A percentile compares a stretch with the other conserved stretches of the same genome.
phyloP scores from a whole-genome alignment of 2,113 vertebrate genomes.

The Paradoxurus hermaphroditus region DNA sequence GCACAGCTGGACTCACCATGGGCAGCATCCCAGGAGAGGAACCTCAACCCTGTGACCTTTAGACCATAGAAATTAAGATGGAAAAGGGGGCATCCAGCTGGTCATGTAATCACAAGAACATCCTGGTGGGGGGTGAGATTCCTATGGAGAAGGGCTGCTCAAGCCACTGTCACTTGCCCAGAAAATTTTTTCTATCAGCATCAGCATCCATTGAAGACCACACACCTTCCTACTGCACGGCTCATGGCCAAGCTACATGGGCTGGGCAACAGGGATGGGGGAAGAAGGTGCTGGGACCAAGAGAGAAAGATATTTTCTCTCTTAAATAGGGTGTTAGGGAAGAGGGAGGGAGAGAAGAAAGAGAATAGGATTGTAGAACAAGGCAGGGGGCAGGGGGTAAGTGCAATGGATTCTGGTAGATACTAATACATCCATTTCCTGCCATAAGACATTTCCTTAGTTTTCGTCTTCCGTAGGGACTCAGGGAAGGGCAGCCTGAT shows the following conservation, averaged over 20 bases:
- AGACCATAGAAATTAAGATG: not conserved
- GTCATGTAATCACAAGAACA: not conserved
- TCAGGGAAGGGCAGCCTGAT: not conserved
- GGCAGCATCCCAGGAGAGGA: not conserved
- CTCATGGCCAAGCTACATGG: not conserved
- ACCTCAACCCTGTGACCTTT: not conserved
- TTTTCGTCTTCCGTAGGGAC: not conserved
- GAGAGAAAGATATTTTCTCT: not conserved
- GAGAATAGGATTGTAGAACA: not conserved
- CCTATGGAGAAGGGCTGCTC: not conserved
- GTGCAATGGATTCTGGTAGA: not conserved
- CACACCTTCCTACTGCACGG: fast-evolving
- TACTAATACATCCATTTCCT: not conserved
- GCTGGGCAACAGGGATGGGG: fast-evolving
- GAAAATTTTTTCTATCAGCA: not conserved
- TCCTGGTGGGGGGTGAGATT: not conserved
- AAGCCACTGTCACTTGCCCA: not conserved
- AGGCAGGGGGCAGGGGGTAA: not conserved
- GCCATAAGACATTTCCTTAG: not conserved
- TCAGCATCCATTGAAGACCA: not conserved
- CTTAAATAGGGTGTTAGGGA: not conserved
- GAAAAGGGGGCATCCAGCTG: not conserved
- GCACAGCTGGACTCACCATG: not conserved
- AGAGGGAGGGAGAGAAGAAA: not conserved
- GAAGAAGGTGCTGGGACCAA: no score